These are phyloP conservation scores for Pollenia amentaria DNA, from an alignment of 2,888 invertebrate genomes.

Conservation along the genomic window DNA sequence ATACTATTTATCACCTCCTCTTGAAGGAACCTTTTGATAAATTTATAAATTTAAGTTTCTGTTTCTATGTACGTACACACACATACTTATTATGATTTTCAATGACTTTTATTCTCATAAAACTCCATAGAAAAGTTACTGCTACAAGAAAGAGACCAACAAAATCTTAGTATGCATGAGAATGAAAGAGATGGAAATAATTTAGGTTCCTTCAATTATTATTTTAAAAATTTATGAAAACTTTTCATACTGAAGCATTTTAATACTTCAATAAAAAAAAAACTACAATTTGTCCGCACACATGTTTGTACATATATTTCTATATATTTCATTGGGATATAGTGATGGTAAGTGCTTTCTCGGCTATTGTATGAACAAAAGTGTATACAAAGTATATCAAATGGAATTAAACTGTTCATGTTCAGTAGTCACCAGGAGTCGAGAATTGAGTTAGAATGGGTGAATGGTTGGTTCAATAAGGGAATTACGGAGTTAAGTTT, in stretches of 20 bases:
- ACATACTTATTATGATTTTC: conserved; percentile 38
- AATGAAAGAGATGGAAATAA: conserved; percentile 26
- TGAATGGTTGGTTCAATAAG: not conserved
- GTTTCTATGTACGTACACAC: conserved; percentile 10
- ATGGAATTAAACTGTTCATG: no score
- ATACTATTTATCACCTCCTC: not conserved
- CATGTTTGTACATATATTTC: not conserved
- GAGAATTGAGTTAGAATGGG: not conserved
- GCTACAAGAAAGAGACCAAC: conserved; percentile 9
- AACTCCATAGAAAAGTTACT: not conserved
- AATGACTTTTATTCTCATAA: conserved; percentile 52
- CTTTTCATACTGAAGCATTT: conserved; percentile 30
- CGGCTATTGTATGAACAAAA: no score
- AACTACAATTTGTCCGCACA: not conserved
- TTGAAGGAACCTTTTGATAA: not conserved
- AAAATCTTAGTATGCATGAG: not conserved
- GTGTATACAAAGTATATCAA: no score
- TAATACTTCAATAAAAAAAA: not conserved
- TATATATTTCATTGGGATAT: conserved; percentile 1
- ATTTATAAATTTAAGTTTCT: conserved; percentile 5
- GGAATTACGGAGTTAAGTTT: not conserved
- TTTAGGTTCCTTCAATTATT: conserved; percentile 22
- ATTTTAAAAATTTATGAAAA: conserved; percentile 51
- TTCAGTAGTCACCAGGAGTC: no score
- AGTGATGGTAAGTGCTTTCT: not conserved